These are phyloP conservation scores for Rhombomys opimus DNA, from an alignment of 2,113 vertebrate genomes.

Conservation along the genomic window DNA sequence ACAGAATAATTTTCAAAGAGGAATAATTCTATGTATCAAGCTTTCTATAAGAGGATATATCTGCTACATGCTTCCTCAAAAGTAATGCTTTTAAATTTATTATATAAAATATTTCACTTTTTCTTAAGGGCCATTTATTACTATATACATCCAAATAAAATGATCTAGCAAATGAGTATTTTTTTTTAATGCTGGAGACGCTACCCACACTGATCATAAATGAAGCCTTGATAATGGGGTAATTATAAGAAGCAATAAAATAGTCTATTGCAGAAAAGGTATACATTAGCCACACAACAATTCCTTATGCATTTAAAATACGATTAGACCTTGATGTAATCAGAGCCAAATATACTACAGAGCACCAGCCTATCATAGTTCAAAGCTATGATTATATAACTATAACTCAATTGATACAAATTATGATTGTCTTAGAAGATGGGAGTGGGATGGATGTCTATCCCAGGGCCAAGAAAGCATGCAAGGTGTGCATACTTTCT, in stretches of 20 bases:
- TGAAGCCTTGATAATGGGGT: neutral
- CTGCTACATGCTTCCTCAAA: fast-evolving
- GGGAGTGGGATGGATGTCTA: too few relatives aligned
- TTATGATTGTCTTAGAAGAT: neutral
- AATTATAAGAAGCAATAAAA: neutral
- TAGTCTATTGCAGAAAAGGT: neutral
- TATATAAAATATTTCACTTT: neutral
- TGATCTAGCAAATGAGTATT: neutral
- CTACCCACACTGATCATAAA: neutral
- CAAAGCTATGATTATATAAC: too few relatives aligned
- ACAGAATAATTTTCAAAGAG: conserved; percentile 44
- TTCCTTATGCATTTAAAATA: neutral
- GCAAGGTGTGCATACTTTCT: neutral
- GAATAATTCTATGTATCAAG: neutral
- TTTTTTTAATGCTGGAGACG: neutral
- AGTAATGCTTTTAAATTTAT: neutral
- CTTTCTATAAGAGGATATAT: neutral
- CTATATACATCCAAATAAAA: neutral
- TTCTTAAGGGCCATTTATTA: neutral
- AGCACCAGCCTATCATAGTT: neutral
- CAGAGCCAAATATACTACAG: neutral
- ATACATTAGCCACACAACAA: neutral
- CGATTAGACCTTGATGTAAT: neutral
- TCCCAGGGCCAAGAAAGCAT: too few relatives aligned
- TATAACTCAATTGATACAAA: too few relatives aligned